A percentile compares a stretch with the other conserved stretches of the same genome.
These are phyloP conservation scores for Gila orcuttii DNA, from an alignment of 2,113 vertebrate species.

Conservation along the genomic window DNA sequence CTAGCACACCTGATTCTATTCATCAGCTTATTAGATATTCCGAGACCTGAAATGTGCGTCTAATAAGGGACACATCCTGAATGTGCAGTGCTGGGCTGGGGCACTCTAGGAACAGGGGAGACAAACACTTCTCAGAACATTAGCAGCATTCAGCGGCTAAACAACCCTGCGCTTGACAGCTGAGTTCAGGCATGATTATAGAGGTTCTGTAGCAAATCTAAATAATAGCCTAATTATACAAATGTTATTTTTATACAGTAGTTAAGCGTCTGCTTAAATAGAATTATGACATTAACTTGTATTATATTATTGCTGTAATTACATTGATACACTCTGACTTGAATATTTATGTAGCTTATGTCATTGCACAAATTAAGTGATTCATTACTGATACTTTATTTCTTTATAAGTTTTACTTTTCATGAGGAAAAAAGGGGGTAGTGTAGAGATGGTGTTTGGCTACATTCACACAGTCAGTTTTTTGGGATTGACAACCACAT, in stretches of 20 bases:
- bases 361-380: no score
- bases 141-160: neutral
- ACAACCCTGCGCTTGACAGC: neutral
- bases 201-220: neutral
- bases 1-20: conserved; percentile 4
- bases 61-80: neutral
- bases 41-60: neutral
- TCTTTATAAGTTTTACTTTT: neutral
- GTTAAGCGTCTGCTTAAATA: no score
- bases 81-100: neutral
- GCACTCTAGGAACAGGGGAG: neutral
- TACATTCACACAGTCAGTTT: no score
- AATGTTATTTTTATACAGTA: no score
- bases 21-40: neutral
- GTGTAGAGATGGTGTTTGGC: conserved; percentile 9
- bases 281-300: no score
- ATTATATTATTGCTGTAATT: no score
- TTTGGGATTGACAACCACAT: no score
- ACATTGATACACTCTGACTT: no score
- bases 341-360: no score
- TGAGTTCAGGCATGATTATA: neutral
- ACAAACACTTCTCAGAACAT: conserved; percentile 10
- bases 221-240: no score
- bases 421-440: neutral
- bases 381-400: neutral